phyloP scores from a whole-genome alignment of 2,888 invertebrate genomes.

The Amphimallon solstitiale region DNA sequence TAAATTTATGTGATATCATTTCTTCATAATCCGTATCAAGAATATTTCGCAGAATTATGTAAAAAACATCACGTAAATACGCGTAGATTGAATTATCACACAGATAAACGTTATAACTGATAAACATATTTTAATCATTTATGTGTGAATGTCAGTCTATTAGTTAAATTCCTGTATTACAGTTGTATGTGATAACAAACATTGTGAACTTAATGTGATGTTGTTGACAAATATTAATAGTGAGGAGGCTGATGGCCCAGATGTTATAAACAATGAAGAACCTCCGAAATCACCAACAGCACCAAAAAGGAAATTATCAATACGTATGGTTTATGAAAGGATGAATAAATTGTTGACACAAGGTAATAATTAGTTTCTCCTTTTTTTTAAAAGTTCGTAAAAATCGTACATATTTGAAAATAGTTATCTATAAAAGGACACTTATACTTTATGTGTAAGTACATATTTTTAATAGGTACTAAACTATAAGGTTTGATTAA shows the following conservation, averaged over 20 bases:
- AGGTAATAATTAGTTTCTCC: conserved; percentile 43
- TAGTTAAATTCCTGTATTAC: background rate
- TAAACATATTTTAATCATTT: conserved; percentile 1
- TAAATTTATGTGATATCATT: too few species aligned
- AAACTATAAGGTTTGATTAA: too few species aligned
- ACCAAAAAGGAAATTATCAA: conserved; percentile 52
- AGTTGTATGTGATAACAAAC: background rate
- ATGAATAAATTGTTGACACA: conserved; percentile 55
- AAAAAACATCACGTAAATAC: conserved; percentile 15
- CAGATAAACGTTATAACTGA: conserved; percentile 12
- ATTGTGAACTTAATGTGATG: conserved; percentile 10
- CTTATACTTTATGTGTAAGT: too few species aligned
- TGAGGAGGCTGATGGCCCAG: conserved; percentile 1
- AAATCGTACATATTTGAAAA: too few species aligned
- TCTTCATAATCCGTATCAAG: background rate
- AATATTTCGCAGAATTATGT: conserved; percentile 15
- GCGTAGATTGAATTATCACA: conserved; percentile 13
- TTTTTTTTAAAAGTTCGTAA: too few species aligned
- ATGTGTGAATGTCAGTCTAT: conserved; percentile 10
- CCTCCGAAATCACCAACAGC: conserved; percentile 69
- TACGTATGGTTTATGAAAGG: conserved; percentile 54
- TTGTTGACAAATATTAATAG: conserved; percentile 19
- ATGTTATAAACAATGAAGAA: conserved; percentile 21
- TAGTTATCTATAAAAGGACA: too few species aligned
- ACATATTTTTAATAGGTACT: too few species aligned